Conservation (phyloP, 2,113 vertebrate species). For the Azemiops feae region DNA sequence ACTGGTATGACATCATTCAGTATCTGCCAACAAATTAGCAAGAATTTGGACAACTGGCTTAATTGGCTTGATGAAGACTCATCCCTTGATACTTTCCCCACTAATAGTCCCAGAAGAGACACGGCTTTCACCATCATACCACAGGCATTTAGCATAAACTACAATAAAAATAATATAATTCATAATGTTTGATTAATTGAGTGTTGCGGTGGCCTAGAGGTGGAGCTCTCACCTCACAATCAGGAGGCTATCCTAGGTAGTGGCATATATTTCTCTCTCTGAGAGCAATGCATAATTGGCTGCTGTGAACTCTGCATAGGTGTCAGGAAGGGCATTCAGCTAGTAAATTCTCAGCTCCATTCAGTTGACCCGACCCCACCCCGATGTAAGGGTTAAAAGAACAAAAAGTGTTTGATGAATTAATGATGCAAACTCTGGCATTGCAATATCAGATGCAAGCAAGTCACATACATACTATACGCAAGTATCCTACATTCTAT, state of each 20-base stretch:
- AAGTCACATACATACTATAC: not conserved
- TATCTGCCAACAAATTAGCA: not conserved
- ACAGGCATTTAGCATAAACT: not conserved
- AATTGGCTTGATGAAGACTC: not conserved
- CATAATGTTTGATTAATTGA: not conserved
- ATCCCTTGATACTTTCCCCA: not conserved
- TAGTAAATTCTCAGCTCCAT: not conserved
- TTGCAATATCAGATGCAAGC: not conserved
- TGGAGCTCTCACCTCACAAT: not conserved
- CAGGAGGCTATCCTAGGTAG: not conserved
- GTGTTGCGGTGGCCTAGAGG: not conserved
- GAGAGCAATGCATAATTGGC: not conserved
- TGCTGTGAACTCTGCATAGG: not conserved
- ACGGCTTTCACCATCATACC: not conserved
- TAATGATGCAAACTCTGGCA: not conserved
- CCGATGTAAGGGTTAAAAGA: not conserved
- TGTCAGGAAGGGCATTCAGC: not conserved
- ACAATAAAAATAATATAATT: not conserved
- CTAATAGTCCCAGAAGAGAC: not conserved
- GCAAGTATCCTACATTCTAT: not conserved
- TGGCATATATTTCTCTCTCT: not conserved
- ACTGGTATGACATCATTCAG: not conserved
- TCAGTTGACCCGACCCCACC: not conserved
- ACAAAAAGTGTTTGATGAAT: not conserved
- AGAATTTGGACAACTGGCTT: not conserved